Conservation (phyloP, 2,888 invertebrate species). For the Stegana nigrithorax region DNA sequence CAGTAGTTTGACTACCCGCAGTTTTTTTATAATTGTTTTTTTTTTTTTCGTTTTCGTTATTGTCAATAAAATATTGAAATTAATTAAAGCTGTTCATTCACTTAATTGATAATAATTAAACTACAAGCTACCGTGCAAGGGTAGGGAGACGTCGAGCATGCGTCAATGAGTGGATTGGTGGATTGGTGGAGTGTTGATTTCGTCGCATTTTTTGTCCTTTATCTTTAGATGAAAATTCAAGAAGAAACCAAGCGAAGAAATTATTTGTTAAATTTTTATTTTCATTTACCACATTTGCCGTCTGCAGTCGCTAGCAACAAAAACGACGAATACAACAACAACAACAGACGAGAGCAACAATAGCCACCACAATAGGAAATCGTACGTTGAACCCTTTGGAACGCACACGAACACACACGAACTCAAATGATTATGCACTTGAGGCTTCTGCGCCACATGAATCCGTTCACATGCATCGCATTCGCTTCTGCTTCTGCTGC, state of each 20-base stretch:
- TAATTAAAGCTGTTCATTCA: constrained; percentile 29
- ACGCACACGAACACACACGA: constrained; percentile 29
- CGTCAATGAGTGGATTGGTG: too few relatives aligned
- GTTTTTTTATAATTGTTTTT: constrained; percentile 32
- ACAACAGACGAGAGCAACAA: too few relatives aligned
- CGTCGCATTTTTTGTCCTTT: neutral
- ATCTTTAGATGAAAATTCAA: neutral
- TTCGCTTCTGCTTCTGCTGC: neutral
- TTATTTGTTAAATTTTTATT: constrained; percentile 17
- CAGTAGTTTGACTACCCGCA: constrained; percentile 38
- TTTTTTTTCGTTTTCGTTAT: too few relatives aligned
- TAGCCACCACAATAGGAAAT: constrained; percentile 43
- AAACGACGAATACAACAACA: neutral
- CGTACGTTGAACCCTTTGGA: constrained; percentile 56
- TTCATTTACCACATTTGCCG: constrained; percentile 10
- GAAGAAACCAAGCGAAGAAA: neutral
- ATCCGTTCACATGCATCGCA: constrained; percentile 6
- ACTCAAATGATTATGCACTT: constrained; percentile 12
- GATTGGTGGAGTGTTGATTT: too few relatives aligned
- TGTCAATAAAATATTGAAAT: constrained; percentile 13
- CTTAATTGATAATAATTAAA: constrained; percentile 44
- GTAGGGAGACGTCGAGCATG: too few relatives aligned
- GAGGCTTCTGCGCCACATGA: neutral
- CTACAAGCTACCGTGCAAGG: constrained; percentile 16
- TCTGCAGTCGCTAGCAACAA: too few relatives aligned